phyloP scores from a whole-genome alignment of 2,888 invertebrate genomes.

The Sepioteuthis lessoniana region DNA sequence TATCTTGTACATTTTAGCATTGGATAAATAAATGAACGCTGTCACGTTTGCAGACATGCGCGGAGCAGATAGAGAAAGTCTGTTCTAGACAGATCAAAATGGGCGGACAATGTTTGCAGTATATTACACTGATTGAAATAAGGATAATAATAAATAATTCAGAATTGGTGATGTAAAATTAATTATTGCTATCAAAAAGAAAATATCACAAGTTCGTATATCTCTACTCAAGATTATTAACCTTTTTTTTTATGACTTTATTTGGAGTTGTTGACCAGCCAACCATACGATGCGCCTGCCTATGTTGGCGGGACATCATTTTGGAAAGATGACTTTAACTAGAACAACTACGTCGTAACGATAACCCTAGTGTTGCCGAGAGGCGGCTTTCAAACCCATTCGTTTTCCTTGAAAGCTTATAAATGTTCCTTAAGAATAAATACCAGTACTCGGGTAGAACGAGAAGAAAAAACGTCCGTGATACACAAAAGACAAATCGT shows the following conservation, averaged over 20 bases:
- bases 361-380: background rate
- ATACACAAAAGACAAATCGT: no score
- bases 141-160: background rate
- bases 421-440: background rate
- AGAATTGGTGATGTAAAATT: background rate
- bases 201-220: background rate
- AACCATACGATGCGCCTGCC: background rate
- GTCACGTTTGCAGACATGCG: no score
- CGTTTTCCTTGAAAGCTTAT: background rate
- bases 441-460: no score
- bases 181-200: background rate
- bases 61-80: no score
- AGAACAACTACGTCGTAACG: background rate
- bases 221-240: background rate
- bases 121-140: no score
- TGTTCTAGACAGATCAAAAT: no score
- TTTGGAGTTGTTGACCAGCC: slow-evolving; percentile 6
- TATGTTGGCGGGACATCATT: background rate
- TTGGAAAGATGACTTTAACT: background rate
- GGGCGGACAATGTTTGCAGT: no score
- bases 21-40: no score
- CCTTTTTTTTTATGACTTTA: background rate
- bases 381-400: background rate
- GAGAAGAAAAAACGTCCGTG: no score
- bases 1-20: no score